Conservation (phyloP, 2,888 invertebrate genomes). For the Hirtodrosophila confusa region DNA sequence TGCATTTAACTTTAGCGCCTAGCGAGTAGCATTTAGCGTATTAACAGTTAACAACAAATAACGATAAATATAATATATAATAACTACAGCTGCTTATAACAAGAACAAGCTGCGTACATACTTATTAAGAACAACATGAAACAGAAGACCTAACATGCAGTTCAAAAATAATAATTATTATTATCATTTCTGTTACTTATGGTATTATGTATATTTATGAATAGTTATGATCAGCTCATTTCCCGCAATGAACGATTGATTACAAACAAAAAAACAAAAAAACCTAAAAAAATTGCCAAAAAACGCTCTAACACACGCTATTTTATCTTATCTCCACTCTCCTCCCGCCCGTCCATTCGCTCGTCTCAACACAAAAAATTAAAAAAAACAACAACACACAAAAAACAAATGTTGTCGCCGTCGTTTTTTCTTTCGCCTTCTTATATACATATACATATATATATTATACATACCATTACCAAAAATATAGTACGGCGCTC, state of each 20-base stretch:
- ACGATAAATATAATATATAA: too few species aligned
- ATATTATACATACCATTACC: constrained; percentile 71
- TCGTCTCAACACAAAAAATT: constrained; percentile 43
- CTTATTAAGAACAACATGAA: constrained; percentile 53
- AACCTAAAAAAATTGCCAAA: constrained; percentile 26
- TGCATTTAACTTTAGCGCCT: constrained; percentile 54
- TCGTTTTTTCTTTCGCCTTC: constrained; percentile 49
- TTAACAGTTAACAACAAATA: constrained; percentile 50
- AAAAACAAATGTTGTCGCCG: constrained; percentile 43
- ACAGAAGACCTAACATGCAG: constrained; percentile 56
- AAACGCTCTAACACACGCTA: constrained; percentile 70
- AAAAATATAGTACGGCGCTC: constrained; percentile 85
- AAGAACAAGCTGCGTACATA: constrained; percentile 39
- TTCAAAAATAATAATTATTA: constrained; percentile 40
- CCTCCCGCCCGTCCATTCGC: constrained; percentile 49
- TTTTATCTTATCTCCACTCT: constrained; percentile 74
- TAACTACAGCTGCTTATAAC: constrained; percentile 29
- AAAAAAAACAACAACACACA: constrained; percentile 26
- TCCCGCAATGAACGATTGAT: constrained; percentile 48
- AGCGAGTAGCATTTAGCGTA: constrained; percentile 65
- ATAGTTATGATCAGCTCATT: constrained; percentile 65
- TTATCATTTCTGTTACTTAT: constrained; percentile 20
- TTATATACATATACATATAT: constrained; percentile 52
- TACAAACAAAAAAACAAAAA: constrained; percentile 16
- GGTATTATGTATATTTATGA: constrained; percentile 20